phyloP scores from a whole-genome alignment of 2,113 vertebrate genomes.

The Cygnus buccinator region DNA sequence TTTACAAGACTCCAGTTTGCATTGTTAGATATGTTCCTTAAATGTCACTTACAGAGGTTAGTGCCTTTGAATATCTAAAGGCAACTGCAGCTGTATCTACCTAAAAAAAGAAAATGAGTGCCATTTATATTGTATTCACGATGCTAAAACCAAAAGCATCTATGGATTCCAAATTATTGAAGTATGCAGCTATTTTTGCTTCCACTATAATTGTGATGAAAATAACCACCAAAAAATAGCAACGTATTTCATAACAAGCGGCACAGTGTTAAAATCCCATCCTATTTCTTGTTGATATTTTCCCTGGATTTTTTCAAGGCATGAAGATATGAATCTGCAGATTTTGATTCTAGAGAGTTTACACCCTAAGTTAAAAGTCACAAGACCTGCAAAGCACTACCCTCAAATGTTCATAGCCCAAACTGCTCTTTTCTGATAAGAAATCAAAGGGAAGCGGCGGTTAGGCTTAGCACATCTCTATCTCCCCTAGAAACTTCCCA shows the following conservation, averaged over 20 bases:
- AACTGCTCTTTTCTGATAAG: neutral
- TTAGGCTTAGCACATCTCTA: neutral
- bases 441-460: accelerated
- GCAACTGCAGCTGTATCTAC: slow-evolving; percentile 65
- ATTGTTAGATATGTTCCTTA: slow-evolving; percentile 48
- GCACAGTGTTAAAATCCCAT: neutral
- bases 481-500: neutral
- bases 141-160: slow-evolving; percentile 36
- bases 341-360: neutral
- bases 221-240: slow-evolving; percentile 9
- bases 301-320: neutral
- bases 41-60: slow-evolving; percentile 39
- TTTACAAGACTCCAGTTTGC: neutral
- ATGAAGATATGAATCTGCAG: neutral
- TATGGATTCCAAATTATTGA: slow-evolving; percentile 51
- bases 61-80: slow-evolving; percentile 21
- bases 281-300: neutral
- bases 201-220: slow-evolving; percentile 42
- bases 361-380: neutral
- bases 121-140: slow-evolving; percentile 52
- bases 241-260: slow-evolving; percentile 42
- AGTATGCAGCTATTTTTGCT: slow-evolving; percentile 55
- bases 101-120: slow-evolving; percentile 53
- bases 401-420: neutral
- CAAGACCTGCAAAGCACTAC: neutral